phyloP scores from a whole-genome alignment of 2,888 invertebrate genomes.

The Hemicrepidius hirtus region DNA sequence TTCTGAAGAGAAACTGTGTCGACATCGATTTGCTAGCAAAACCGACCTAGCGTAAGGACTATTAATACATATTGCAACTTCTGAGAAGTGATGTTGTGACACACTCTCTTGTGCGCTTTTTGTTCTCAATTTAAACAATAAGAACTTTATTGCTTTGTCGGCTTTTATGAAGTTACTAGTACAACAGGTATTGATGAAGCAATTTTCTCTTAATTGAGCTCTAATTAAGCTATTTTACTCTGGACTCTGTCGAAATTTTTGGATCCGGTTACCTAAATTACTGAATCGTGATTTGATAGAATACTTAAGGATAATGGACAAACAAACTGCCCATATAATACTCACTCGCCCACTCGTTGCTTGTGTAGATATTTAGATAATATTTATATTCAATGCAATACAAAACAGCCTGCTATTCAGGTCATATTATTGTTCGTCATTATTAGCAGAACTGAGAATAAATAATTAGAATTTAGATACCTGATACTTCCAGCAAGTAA shows the following conservation, averaged over 20 bases:
- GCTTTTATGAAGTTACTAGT: constrained; percentile 19
- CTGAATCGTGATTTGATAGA: constrained; percentile 32
- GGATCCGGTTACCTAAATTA: constrained; percentile 29
- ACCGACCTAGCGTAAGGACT: too few relatives aligned
- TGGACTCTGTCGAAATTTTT: constrained; percentile 29
- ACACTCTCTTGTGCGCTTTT: constrained; percentile 18
- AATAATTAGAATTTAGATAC: constrained; percentile 14
- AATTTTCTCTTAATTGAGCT: constrained; percentile 32
- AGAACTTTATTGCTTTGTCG: constrained; percentile 8
- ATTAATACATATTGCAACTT: constrained; percentile 36
- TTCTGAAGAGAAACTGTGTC: too few relatives aligned
- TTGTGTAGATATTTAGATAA: constrained; percentile 8
- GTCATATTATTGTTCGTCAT: constrained; percentile 20
- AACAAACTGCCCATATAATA: constrained; percentile 1
- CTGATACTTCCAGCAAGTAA: neutral
- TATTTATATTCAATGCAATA: neutral
- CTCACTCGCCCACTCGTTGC: constrained; percentile 10
- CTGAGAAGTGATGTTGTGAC: constrained; percentile 32
- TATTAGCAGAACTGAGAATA: constrained; percentile 15
- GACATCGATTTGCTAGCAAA: too few relatives aligned
- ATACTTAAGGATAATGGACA: constrained; percentile 21
- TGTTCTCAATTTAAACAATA: constrained; percentile 32
- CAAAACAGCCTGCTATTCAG: constrained; percentile 10
- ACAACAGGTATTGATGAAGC: constrained; percentile 19
- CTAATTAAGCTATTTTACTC: constrained; percentile 39